Conservation (phyloP, 2,113 vertebrate genomes). For the Nymphicus hollandicus region DNA sequence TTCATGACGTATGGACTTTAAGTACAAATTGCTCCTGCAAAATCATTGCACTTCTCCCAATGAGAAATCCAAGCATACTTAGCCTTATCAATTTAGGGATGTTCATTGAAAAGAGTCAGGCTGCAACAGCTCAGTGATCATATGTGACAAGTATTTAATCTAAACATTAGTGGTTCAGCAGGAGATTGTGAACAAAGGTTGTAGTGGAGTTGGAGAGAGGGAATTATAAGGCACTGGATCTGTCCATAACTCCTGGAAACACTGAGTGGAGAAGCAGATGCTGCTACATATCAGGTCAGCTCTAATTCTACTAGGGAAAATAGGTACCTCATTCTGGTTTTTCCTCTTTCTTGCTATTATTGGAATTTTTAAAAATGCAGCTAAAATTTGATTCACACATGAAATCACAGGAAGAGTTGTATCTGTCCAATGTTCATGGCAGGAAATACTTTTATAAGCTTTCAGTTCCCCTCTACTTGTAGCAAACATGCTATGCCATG, state of each 20-base stretch:
- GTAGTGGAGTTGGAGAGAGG: not conserved
- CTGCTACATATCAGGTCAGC: not conserved
- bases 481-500: not conserved
- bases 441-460: not conserved
- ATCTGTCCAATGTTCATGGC: not conserved
- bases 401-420: not conserved
- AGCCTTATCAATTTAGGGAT: not conserved
- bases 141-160: not conserved
- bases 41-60: not conserved
- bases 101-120: not conserved
- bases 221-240: not conserved
- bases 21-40: not conserved
- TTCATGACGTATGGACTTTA: not conserved
- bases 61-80: not conserved
- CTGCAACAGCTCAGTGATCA: not conserved
- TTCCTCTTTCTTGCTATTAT: not conserved
- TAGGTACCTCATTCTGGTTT: not conserved
- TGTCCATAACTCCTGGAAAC: not conserved
- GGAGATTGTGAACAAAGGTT: not conserved
- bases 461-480: not conserved
- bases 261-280: not conserved
- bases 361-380: not conserved
- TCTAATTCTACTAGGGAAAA: not conserved
- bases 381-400: not conserved
- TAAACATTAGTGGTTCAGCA: not conserved